These are phyloP conservation scores for Leptoclinus maculatus DNA, from an alignment of 2,797 vertebrate genomes.

Conservation along the genomic window DNA sequence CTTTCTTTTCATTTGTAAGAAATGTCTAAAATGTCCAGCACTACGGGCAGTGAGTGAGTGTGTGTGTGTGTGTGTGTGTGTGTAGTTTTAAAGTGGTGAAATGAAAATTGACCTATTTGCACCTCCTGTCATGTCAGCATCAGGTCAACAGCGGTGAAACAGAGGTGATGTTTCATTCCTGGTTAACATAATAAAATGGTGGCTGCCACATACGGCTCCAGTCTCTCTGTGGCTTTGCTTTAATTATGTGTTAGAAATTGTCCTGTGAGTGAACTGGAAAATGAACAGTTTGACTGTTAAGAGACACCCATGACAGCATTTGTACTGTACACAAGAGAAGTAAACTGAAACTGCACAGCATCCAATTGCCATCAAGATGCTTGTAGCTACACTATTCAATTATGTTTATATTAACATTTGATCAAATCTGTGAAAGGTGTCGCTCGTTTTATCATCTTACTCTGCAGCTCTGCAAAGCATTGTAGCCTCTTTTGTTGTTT, in stretches of 20 bases:
- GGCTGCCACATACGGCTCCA: slow-evolving; percentile 12
- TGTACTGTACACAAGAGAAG: slow-evolving; percentile 1
- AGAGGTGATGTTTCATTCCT: slow-evolving; percentile 1
- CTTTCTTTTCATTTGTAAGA: slow-evolving; percentile 3
- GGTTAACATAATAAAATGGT: slow-evolving; percentile 26
- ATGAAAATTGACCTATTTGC: slow-evolving; percentile 9
- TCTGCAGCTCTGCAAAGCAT: neutral
- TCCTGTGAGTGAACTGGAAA: slow-evolving; percentile 11
- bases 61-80: neutral
- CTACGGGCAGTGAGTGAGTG: neutral
- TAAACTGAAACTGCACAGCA: slow-evolving; percentile 3
- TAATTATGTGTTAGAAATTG: slow-evolving; percentile 16
- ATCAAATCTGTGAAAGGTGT: slow-evolving; percentile 11
- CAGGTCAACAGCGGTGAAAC: slow-evolving; percentile 13
- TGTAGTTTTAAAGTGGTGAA: neutral
- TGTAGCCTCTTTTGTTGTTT: neutral
- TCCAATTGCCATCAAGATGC: slow-evolving; percentile 16
- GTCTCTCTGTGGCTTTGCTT: slow-evolving; percentile 20
- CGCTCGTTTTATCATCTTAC: neutral
- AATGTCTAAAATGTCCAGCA: neutral
- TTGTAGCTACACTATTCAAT: neutral
- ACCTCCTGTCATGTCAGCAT: slow-evolving; percentile 24
- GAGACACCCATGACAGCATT: slow-evolving; percentile 19
- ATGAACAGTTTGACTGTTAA: slow-evolving; percentile 13
- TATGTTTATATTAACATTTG: neutral